phyloP scores from a whole-genome alignment of 2,888 invertebrate species.

The Escarpia spicata region DNA sequence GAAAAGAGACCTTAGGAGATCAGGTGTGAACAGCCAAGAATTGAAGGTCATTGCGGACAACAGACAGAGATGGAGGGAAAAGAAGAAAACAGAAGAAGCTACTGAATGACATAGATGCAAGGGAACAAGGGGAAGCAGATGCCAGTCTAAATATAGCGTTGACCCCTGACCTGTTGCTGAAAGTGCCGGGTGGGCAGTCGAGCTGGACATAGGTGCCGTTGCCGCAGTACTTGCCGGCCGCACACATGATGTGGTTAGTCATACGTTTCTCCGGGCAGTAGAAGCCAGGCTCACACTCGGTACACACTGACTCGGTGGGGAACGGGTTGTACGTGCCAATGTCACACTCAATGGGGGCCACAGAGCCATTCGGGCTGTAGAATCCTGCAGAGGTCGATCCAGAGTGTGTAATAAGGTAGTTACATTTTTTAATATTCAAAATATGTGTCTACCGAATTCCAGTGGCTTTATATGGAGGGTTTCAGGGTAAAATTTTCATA shows the following conservation, averaged over 20 bases:
- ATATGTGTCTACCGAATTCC: too few species aligned
- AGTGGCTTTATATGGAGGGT: too few species aligned
- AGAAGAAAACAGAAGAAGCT: too few species aligned
- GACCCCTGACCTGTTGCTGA: conserved; percentile 52
- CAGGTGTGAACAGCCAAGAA: too few species aligned
- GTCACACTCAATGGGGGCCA: conserved; percentile 53
- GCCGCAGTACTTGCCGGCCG: conserved; percentile 57
- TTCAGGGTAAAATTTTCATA: too few species aligned
- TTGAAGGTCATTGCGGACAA: too few species aligned
- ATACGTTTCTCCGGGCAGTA: conserved; percentile 59
- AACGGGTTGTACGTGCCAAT: conserved; percentile 56
- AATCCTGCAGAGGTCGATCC: conserved; percentile 48
- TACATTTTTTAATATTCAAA: too few species aligned
- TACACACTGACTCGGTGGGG: conserved; percentile 50
- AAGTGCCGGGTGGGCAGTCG: conserved; percentile 61
- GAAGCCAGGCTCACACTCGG: conserved; percentile 56
- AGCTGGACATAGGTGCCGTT: conserved; percentile 53
- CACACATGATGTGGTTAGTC: conserved; percentile 54
- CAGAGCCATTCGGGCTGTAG: conserved; percentile 56
- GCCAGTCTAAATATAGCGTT: not conserved
- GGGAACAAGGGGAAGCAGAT: not conserved
- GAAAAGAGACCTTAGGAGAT: too few species aligned
- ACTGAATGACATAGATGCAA: too few species aligned
- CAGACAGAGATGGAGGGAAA: too few species aligned
- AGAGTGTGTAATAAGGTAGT: not conserved